Percentiles rank a stretch among this genome's conserved stretches.
These are phyloP conservation scores for Thripadectes ignobilis DNA, from an alignment of 2,797 vertebrate species.

Conservation along the genomic window DNA sequence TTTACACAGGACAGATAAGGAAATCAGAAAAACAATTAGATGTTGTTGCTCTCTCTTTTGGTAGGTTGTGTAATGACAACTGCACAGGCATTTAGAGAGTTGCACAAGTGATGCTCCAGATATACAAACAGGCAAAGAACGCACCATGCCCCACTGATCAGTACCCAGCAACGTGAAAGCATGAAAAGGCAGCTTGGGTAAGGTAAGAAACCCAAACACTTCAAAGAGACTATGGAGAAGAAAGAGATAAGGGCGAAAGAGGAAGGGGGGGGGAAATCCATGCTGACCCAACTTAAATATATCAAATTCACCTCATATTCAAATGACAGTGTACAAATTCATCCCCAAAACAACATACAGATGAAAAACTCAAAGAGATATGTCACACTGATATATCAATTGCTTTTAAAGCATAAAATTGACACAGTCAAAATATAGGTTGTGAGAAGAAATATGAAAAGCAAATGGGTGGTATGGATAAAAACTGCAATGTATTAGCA, in stretches of 20 bases:
- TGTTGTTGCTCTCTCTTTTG: not conserved
- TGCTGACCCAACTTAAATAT: not conserved
- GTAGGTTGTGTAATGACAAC: not conserved
- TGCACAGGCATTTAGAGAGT: accelerated
- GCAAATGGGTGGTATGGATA: not conserved
- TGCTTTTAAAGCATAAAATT: not conserved
- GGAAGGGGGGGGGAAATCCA: accelerated
- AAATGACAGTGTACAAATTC: not conserved
- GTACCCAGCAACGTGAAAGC: not conserved
- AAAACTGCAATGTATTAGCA: not conserved
- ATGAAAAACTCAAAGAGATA: not conserved
- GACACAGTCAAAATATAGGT: not conserved
- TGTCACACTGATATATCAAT: not conserved
- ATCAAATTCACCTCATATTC: not conserved
- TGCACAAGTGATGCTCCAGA: not conserved
- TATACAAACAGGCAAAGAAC: not conserved
- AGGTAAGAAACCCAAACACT: not conserved
- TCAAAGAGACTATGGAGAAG: not conserved
- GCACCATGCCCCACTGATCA: accelerated
- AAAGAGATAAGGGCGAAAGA: not conserved
- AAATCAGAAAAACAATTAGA: not conserved
- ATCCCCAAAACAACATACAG: not conserved
- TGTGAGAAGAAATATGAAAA: not conserved
- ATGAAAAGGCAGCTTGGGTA: not conserved
- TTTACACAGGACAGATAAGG: not conserved